phyloP scores from a whole-genome alignment of 2,797 vertebrate genomes.

The Dromococcyx pavoninus region DNA sequence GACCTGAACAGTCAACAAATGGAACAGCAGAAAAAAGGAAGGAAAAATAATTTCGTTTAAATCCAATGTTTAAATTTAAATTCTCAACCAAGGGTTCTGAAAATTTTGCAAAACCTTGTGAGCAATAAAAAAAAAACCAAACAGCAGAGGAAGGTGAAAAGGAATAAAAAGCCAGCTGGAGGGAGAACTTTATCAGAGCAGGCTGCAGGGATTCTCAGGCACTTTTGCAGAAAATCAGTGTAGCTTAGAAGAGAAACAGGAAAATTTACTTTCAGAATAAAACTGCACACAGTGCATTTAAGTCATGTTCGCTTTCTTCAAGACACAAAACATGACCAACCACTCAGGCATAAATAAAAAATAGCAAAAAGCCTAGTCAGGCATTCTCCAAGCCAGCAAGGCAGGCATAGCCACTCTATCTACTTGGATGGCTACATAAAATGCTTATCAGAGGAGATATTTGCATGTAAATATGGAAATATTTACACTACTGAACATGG shows the following conservation, averaged over 20 bases:
- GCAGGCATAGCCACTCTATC: neutral
- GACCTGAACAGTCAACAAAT: neutral
- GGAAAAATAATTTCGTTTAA: neutral
- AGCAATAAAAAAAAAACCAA: neutral
- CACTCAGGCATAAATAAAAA: neutral
- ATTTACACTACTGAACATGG: neutral
- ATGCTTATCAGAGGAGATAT: neutral
- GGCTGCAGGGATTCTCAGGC: neutral
- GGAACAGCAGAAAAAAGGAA: neutral
- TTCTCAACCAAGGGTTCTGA: neutral
- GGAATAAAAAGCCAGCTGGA: neutral
- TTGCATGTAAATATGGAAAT: slow-evolving; percentile 25
- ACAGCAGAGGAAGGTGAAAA: neutral
- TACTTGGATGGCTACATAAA: neutral
- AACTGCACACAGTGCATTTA: neutral
- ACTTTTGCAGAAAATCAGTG: neutral
- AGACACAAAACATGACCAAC: neutral
- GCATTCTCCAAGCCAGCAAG: neutral
- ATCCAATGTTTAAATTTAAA: neutral
- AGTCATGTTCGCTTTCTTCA: neutral
- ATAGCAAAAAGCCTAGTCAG: neutral
- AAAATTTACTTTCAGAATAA: neutral
- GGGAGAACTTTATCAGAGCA: neutral
- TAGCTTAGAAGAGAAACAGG: neutral
- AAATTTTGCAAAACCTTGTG: neutral